Evolutionary conservation across 2,888 invertebrate genomes (phyloP).

Genomic region (Onchidella celtica): DNA sequence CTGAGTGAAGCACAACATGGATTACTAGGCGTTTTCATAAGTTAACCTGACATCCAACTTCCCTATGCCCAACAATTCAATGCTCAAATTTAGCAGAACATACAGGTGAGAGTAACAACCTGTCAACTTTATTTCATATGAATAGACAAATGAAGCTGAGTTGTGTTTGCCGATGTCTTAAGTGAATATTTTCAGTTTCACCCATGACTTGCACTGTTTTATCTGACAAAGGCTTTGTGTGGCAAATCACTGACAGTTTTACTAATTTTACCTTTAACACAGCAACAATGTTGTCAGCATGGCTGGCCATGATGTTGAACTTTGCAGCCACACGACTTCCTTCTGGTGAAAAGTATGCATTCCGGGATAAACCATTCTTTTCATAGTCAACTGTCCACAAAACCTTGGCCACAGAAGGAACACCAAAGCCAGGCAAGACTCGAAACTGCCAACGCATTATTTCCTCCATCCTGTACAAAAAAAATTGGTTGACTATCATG

Average conservation of each 20-base stretch:
- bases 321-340: conserved; percentile 67
- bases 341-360: conserved; percentile 62
- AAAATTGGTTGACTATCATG: no score
- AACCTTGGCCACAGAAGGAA: conserved; percentile 87
- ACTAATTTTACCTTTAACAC: conserved; percentile 76
- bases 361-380: conserved; percentile 78
- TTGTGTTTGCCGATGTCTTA: background rate
- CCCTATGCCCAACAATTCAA: no score
- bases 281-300: conserved; percentile 68
- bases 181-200: no score
- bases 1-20: no score
- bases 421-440: conserved; percentile 86
- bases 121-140: background rate
- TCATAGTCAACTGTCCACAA: conserved; percentile 91
- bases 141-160: background rate
- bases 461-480: conserved; percentile 84
- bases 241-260: no score
- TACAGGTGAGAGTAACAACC: no score
- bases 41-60: no score
- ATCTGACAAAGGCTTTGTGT: no score
- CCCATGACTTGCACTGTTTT: no score
- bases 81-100: no score
- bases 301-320: conserved; percentile 64
- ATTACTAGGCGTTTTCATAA: no score
- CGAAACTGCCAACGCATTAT: conserved; percentile 95